Evolutionary conservation across 2,113 vertebrate genomes (phyloP), one percentile per base, ranked within the genome.

Genomic region (Xiphias gladius): DNA sequence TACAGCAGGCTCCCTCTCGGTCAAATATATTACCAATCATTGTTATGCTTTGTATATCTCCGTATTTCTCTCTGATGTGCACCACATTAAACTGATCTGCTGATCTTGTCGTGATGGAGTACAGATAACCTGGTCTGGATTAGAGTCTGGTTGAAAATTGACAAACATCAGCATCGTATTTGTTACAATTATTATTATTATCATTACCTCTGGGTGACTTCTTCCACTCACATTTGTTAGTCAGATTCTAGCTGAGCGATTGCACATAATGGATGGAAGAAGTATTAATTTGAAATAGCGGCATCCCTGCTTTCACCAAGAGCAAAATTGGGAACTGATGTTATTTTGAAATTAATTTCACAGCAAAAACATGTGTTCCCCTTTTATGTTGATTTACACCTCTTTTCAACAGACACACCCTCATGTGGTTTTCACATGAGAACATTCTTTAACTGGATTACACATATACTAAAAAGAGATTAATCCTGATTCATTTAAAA

Each of bases 111-210:
- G 20, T 86, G 87, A 92, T 87, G 76, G 85, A 92, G 68, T 6
- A 46, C 26, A 61, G 52, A 10, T 32, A 76, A 37, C 50, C 80
- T 82, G 80, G 84, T 79, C 66, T 63, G 26, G 76, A 90, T 93
- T 74, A 86, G 28, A 26, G 37, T 69, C 69, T 43, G 73, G 57
- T 84, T 81, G 67, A 69, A 89, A 86, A 76, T 79, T 64, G 9
- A 74, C 75, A 85, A 88, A 90, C 87, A 88, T 50, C n/a, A 26
- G 43, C 68, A 68, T 70, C 71, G 59, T 90, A 84, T 91, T 88
- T 83, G 55, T 88, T 80, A 79, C 55, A 75, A 30, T 87, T 88
- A 80, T 91, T 84, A 80, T 83, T 35, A 30, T 87, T 88, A 76
- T 82, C 41, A 28, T 87, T 84, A 86, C 84, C 84, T 89, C 83